Base-by-base conservation (phyloP, 2,888 invertebrate species). In the Anticlea derivata region DNA sequence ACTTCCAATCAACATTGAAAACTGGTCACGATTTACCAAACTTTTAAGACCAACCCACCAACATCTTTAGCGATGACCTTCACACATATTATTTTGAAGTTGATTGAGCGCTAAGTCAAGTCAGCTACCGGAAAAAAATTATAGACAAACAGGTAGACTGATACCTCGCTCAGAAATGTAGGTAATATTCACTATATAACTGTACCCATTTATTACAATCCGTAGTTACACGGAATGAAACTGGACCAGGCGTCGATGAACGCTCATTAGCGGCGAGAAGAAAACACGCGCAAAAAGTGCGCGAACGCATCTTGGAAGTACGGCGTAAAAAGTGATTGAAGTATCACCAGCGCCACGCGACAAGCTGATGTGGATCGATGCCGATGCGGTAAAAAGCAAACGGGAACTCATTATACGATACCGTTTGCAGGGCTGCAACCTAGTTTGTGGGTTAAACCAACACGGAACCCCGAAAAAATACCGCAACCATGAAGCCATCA, bases 331-430 rank as follows among this genome's bases (percentile, higher is more conserved):
- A 60, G 56, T 55, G 66, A 64, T 65, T 60, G 61, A 59, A 60
- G 65, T 54, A 56, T 59, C 55, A n/a, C n/a, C n/a, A n/a, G n/a
- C n/a, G 56, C 59, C 60, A 63, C 66, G 68, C 67, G 66, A 66
- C 63, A 62, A 41, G 53, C 60, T 52, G 61, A 50, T 55, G 52
- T 54, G 51, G 46, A 50, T 34, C 38, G 46, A 47, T 45, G 31
- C 39, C 27, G 54, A 55, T 45, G 43, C 46, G 40, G 55, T 58
- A 75, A 72, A 74, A 72, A 74, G 59, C 61, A 61, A 77, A 71
- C 79, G 57, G 60, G 62, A 65, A 72, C 72, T 53, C 44, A 48
- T 48, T 53, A 38, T 17, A 30, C 68, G 68, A 68, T 65, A 68
- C 27, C 39, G 41, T 46, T 43, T 39, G 11, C 4, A 52, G 47